Base-by-base conservation (phyloP, 2,113 vertebrate genomes). In the Columba janthina region DNA sequence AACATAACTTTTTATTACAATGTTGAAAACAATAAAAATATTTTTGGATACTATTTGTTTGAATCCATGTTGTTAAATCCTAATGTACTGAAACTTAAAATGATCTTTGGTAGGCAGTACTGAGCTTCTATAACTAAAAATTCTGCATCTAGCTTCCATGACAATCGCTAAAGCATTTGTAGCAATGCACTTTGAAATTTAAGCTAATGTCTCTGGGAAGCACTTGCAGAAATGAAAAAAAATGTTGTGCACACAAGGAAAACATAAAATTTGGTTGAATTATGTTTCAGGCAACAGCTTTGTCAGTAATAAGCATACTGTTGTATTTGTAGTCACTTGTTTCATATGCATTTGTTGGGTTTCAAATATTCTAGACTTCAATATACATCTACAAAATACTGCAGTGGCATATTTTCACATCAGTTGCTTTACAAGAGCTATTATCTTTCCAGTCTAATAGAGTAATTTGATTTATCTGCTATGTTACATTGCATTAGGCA, bases 401-500 rank as follows among this genome's bases (percentile, higher is more conserved):
- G 71, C 40, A 38, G 0, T 96, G 95, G 96, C 86, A 92, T 73
- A 94, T 66, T 93, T 44, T 93, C 94, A 86, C 50, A 79, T 65
- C 53, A 93, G 81, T 71, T 92, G 90, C 95, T 97, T 81, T 89
- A 94, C 81, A 97, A 94, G 73, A 94, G 60, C 57, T 80, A 94
- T 93, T 86, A 94, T 96, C 90, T 94, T 97, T 98, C 95, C 96
- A 78, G 32, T 84, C 93, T 82, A 85, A 96, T 44, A 77, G 8
- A 19, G 53, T 93, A 96, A 97, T 96, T 93, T 88, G 96, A 96
- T 96, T 94, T 91, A 89, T 93, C 95, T 93, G 83, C 89, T 46
- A 48, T 53, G 92, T 85, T 96, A 86, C 95, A 86, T 76, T 78
- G 95, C 89, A 96, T 97, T 97, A 97, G 92, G 95, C 62, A 97